Base-by-base conservation (phyloP, 1,140 invertebrate species). In the Chrysopa pallens region DNA sequence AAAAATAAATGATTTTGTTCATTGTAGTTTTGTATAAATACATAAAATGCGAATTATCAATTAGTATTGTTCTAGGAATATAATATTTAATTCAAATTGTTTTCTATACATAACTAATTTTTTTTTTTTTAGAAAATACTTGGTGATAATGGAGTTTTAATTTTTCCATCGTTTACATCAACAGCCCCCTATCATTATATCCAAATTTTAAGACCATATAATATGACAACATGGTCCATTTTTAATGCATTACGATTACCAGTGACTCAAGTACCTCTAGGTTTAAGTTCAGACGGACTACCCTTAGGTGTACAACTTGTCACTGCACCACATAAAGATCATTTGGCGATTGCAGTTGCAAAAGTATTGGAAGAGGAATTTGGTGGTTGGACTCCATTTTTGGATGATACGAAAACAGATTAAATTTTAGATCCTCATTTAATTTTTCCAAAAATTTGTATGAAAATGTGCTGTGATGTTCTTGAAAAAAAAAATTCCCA, bases 191-290 rank as follows among this genome's bases (percentile, higher is more conserved):
- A 88, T 56, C 91, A 95, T 63, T 80, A 82, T 55, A 72, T 81
- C 38, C 71, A 82, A 29, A 70, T 88, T 47, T 63, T 88, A 3
- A 74, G 81, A 40, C 80, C 86, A 2, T 84, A 74, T 54, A 93
- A 95, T 63, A 93, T 92, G 62, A 70, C 75, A 6, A 91, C 94
- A 59, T 91, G 85, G 60, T 80, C 75, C 23, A 66, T 96, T 33
- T 89, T 94, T 58, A 97, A 95, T 64, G 78, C 78, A 6, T 59
- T 95, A 1, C 75, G 76, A 28, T 62, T 93, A 11, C 91, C 92
- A 6, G 78, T 74, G 1, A 91, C 82, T 0, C 88, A 93, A 69
- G 70, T 82, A 11, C 87, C 68, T 0, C 57, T 91, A 42, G 88
- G 88, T 1, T 58, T 91, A 36, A 72, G 72, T 52, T 56, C 62